phyloP scores from a whole-genome alignment of 37 sponge, comb jelly and placozoan species.

The Bolinopsis microptera region DNA sequence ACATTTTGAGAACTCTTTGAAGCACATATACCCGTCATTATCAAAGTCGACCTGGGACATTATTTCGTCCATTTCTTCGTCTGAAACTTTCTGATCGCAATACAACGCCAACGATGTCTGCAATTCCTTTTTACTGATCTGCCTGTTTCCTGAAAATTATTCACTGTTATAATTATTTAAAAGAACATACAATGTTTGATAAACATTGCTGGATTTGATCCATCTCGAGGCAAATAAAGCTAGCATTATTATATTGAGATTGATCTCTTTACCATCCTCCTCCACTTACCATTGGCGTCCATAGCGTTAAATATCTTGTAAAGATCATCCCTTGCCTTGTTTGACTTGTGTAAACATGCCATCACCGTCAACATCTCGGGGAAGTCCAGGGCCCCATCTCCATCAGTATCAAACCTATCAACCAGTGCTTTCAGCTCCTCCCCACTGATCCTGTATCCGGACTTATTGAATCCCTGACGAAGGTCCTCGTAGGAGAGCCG shows the following conservation, averaged over 20 bases:
- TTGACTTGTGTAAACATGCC: not conserved
- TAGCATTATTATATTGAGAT: not conserved
- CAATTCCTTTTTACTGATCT: not conserved
- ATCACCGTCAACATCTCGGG: not conserved
- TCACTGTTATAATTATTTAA: too few species aligned
- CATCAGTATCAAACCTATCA: slow-evolving; percentile 2
- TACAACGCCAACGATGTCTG: not conserved
- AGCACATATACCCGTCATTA: slow-evolving; percentile 13
- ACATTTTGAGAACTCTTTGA: slow-evolving; percentile 9
- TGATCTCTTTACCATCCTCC: not conserved
- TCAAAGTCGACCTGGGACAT: slow-evolving; percentile 32
- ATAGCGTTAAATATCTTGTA: not conserved
- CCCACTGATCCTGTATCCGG: not conserved
- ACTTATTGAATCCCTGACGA: not conserved
- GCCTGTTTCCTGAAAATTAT: not conserved
- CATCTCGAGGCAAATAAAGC: too few species aligned
- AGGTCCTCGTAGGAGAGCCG: slow-evolving; percentile 5
- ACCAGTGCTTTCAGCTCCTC: not conserved
- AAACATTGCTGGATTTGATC: too few species aligned
- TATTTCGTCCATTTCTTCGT: slow-evolving; percentile 2
- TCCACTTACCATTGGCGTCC: not conserved
- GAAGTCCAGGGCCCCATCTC: not conserved
- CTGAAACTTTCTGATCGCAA: not conserved
- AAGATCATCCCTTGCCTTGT: not conserved
- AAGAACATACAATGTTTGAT: not conserved